Evolutionary conservation across 1,140 invertebrate genomes (phyloP).

Genomic region (Ceratina calcarata): DNA sequence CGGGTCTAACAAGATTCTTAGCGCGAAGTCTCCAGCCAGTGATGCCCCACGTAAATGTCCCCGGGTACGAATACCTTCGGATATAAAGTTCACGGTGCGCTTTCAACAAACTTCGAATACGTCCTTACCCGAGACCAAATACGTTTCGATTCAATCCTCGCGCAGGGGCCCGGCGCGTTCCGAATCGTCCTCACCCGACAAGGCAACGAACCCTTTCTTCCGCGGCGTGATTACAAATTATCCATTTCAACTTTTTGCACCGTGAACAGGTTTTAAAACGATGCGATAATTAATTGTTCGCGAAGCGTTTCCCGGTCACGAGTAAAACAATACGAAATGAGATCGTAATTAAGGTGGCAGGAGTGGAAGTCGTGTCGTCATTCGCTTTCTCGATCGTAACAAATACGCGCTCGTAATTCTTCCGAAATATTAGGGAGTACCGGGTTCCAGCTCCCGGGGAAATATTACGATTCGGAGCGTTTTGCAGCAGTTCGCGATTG

Average conservation of each 20-base stretch:
- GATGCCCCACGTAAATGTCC: constrained; percentile 26
- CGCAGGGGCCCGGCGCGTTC: background rate
- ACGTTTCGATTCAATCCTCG: constrained; percentile 17
- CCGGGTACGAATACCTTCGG: constrained; percentile 25
- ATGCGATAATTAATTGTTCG: background rate
- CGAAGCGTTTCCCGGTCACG: background rate
- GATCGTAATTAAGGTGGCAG: background rate
- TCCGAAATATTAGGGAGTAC: background rate
- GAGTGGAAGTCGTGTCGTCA: background rate
- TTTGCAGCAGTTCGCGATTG: constrained; percentile 17
- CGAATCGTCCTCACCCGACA: background rate
- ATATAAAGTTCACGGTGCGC: constrained; percentile 28
- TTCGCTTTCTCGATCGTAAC: background rate
- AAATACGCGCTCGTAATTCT: constrained; percentile 25
- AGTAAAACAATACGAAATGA: background rate
- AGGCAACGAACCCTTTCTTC: background rate
- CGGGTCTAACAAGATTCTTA: constrained; percentile 14
- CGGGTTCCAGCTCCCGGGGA: background rate
- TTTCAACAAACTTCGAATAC: constrained; percentile 27
- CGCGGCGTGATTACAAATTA: too few species aligned
- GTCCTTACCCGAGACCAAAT: constrained; percentile 22
- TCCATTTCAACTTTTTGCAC: background rate
- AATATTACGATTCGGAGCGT: constrained; percentile 23
- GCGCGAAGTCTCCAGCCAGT: background rate
- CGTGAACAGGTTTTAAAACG: background rate